phyloP scores from a whole-genome alignment of 2,888 invertebrate species.

The Pseudococcus longispinus region DNA sequence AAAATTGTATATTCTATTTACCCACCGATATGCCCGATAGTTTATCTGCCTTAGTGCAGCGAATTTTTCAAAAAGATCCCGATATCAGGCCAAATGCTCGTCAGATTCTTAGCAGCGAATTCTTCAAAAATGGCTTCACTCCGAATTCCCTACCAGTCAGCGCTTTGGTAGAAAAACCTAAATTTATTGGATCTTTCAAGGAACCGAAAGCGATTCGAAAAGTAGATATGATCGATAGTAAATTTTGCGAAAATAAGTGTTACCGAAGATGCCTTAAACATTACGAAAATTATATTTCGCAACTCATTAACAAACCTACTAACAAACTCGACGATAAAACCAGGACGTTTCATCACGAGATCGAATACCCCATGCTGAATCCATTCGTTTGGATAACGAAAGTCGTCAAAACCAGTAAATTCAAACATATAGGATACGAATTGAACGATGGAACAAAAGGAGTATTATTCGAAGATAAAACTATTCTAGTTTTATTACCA shows the following conservation, averaged over 20 bases:
- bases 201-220: neutral
- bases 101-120: slow-evolving; percentile 25
- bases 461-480: slow-evolving; percentile 46
- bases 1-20: slow-evolving; percentile 31
- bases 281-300: slow-evolving; percentile 47
- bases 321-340: neutral
- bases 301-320: slow-evolving; percentile 10
- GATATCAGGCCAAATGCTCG: slow-evolving; percentile 18
- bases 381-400: slow-evolving; percentile 49
- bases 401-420: neutral
- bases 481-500: slow-evolving; percentile 32
- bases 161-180: slow-evolving; percentile 49
- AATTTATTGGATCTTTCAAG: slow-evolving; percentile 42
- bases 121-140: slow-evolving; percentile 51
- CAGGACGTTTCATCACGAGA: neutral
- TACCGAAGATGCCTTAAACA: slow-evolving; percentile 30
- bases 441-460: slow-evolving; percentile 53
- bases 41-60: neutral
- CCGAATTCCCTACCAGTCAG: slow-evolving; percentile 50
- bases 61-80: slow-evolving; percentile 48
- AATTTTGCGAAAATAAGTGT: slow-evolving; percentile 51
- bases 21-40: slow-evolving; percentile 47
- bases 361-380: slow-evolving; percentile 47
- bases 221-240: neutral
- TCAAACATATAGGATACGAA: slow-evolving; percentile 42